These are phyloP conservation scores for Falco novaeseelandiae DNA, from an alignment of 2,797 vertebrate genomes.

Conservation along the genomic window DNA sequence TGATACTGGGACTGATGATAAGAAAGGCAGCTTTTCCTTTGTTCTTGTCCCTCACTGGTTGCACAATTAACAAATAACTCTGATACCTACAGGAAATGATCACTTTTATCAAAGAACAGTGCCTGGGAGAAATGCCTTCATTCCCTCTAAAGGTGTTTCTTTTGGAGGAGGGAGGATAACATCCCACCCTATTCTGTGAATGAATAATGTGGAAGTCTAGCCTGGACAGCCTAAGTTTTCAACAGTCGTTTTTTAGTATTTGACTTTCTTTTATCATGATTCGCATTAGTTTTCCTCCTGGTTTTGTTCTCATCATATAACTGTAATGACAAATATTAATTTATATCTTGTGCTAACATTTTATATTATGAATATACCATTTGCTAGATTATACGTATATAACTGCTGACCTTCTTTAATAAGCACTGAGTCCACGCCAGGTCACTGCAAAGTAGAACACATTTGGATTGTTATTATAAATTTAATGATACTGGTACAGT, in stretches of 20 bases:
- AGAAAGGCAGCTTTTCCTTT: neutral
- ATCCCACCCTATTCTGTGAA: neutral
- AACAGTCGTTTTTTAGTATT: neutral
- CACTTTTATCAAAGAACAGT: neutral
- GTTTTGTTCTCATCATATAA: neutral
- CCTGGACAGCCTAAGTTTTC: neutral
- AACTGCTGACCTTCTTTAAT: neutral
- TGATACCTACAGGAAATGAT: neutral
- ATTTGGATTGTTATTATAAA: neutral
- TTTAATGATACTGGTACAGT: neutral
- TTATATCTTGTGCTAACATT: neutral
- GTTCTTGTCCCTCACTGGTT: neutral
- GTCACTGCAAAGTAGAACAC: neutral
- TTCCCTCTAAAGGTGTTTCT: neutral
- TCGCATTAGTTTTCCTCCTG: neutral
- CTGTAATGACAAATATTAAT: neutral
- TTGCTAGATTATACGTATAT: neutral
- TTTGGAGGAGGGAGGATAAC: neutral
- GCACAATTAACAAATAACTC: neutral
- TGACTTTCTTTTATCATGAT: neutral
- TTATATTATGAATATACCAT: neutral
- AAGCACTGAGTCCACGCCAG: neutral
- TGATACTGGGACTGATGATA: neutral
- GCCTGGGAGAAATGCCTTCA: neutral
- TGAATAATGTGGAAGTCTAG: neutral